phyloP scores from a whole-genome alignment of 2,888 invertebrate genomes.

The Conus canariensis region DNA sequence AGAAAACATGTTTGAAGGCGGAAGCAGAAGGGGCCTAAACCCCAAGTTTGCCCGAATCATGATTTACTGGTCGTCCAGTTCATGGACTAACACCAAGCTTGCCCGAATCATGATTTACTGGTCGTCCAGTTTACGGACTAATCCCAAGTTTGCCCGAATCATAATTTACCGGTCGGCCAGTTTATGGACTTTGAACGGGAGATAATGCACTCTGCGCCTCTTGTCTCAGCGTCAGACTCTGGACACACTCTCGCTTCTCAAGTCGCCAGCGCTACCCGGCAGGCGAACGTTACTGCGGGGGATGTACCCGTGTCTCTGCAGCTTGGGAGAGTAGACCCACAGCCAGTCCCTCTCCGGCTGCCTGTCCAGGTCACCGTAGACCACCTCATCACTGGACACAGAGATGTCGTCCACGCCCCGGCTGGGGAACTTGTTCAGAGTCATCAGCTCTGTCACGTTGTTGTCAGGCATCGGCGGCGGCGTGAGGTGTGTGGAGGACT shows the following conservation, averaged over 20 bases:
- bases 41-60: too few relatives aligned
- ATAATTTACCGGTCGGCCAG: too few relatives aligned
- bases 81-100: too few relatives aligned
- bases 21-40: too few relatives aligned
- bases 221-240: not conserved
- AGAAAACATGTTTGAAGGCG: too few relatives aligned
- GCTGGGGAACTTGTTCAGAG: conserved; percentile 97
- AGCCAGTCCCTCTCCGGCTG: conserved; percentile 87
- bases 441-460: conserved; percentile 81
- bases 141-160: too few relatives aligned
- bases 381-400: conserved; percentile 95
- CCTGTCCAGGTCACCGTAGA: conserved; percentile 94
- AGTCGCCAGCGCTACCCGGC: not conserved
- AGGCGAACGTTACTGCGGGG: conserved; percentile 80
- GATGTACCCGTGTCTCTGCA: conserved; percentile 95
- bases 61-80: too few relatives aligned
- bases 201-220: too few relatives aligned
- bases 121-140: too few relatives aligned
- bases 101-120: too few relatives aligned
- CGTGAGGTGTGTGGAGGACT: not conserved
- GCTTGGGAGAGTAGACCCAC: conserved; percentile 91
- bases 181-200: too few relatives aligned
- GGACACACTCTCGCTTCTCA: conserved; percentile 15
- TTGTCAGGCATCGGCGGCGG: not conserved
- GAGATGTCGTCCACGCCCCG: conserved; percentile 92